These are phyloP conservation scores for Epinotia brunnichana DNA, from an alignment of 2,888 invertebrate species.

Conservation along the genomic window DNA sequence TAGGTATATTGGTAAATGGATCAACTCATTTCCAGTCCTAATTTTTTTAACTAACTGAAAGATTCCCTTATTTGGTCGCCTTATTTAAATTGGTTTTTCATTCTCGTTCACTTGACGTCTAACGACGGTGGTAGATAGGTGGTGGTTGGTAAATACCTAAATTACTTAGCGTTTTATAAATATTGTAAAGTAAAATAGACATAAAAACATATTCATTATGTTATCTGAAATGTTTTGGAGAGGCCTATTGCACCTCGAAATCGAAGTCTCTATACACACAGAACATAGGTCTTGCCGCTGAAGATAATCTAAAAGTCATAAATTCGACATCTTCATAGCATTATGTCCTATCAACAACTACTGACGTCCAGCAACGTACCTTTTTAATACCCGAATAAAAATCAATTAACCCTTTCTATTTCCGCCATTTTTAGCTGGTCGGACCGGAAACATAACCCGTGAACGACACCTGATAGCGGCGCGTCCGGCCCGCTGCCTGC, in stretches of 20 bases:
- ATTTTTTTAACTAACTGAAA: no score
- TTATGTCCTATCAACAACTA: not conserved
- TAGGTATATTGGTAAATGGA: not conserved
- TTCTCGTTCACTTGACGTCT: not conserved
- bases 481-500: slow-evolving; percentile 16
- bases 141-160: no score
- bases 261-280: not conserved
- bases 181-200: no score
- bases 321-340: not conserved
- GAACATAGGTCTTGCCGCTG: no score
- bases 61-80: no score
- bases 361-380: not conserved
- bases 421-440: slow-evolving; percentile 22
- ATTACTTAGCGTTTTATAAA: no score
- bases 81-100: no score
- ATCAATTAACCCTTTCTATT: slow-evolving; percentile 29
- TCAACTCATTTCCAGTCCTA: not conserved
- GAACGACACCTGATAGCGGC: slow-evolving; percentile 33
- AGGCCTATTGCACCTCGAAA: not conserved
- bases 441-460: slow-evolving; percentile 27
- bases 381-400: not conserved
- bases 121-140: no score
- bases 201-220: no score
- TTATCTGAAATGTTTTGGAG: no score
- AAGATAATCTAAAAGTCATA: no score